Evolutionary conservation across 2,888 invertebrate species (phyloP).

Genomic region (Petrolisthes cinctipes): DNA sequence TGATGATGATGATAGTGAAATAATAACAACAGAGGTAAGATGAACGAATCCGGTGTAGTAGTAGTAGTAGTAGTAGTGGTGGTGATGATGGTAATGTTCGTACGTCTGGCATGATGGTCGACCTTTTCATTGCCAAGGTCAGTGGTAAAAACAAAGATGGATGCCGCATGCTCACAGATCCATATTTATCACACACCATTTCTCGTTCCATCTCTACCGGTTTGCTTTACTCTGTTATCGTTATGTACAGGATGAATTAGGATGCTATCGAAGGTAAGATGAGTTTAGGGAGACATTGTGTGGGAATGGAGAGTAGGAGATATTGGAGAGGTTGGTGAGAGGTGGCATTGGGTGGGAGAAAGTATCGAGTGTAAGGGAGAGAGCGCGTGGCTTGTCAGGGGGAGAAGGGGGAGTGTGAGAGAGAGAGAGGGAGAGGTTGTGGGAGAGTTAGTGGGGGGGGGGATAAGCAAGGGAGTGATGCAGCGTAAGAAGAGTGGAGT

Average conservation of each 20-base stretch:
- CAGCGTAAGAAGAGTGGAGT: neutral
- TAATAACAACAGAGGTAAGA: too few species aligned
- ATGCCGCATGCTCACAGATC: neutral
- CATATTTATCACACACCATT: neutral
- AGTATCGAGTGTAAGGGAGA: constrained; percentile 13
- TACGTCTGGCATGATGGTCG: constrained; percentile 3
- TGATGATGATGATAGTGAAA: too few species aligned
- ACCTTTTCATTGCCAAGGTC: constrained; percentile 16
- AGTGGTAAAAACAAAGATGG: constrained; percentile 13
- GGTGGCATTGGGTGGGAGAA: neutral
- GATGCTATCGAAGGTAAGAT: neutral
- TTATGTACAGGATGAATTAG: neutral
- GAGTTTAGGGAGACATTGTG: neutral
- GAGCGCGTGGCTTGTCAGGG: neutral
- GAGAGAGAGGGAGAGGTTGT: neutral
- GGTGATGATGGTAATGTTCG: neutral
- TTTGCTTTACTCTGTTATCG: neutral
- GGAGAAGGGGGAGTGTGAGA: neutral
- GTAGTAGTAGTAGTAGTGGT: too few species aligned
- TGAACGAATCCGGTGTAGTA: too few species aligned
- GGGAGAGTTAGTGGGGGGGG: neutral
- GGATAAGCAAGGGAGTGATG: neutral
- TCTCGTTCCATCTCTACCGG: neutral
- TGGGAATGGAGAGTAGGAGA: neutral
- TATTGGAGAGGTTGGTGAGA: constrained; percentile 1